These are phyloP conservation scores for Zelleria hepariella DNA, from an alignment of 2,888 invertebrate species.

Conservation along the genomic window DNA sequence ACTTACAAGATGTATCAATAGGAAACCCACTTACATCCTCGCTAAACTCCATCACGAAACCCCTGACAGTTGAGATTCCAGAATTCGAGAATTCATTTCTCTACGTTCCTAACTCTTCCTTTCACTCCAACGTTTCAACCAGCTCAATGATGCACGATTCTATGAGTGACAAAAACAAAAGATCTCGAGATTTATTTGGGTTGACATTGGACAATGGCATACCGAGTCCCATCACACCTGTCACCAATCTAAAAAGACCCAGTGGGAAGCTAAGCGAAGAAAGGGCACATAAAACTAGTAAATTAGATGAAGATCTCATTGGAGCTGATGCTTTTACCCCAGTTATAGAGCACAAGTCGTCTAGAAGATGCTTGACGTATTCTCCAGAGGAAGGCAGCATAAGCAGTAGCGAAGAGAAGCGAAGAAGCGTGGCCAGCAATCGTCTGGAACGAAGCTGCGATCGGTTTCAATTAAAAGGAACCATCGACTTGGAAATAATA, in stretches of 20 bases:
- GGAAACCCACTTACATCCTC: constrained; percentile 43
- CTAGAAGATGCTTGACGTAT: constrained; percentile 72
- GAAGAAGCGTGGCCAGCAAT: constrained; percentile 66
- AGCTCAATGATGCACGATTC: constrained; percentile 46
- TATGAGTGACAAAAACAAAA: constrained; percentile 29
- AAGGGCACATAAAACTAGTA: constrained; percentile 63
- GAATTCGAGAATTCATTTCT: constrained; percentile 15
- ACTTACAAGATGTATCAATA: constrained; percentile 44
- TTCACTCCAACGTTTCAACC: constrained; percentile 47
- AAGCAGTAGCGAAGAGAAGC: constrained; percentile 66
- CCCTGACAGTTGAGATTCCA: constrained; percentile 14
- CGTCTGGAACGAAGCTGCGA: constrained; percentile 48
- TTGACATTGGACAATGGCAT: constrained; percentile 62
- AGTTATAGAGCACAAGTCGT: constrained; percentile 59
- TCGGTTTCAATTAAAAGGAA: constrained; percentile 62
- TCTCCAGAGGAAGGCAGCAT: constrained; percentile 69
- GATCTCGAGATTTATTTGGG: constrained; percentile 53
- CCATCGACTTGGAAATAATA: constrained; percentile 75
- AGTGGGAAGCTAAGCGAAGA: constrained; percentile 57
- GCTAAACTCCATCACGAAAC: constrained; percentile 26
- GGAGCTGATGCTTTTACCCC: constrained; percentile 51
- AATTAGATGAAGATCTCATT: constrained; percentile 60
- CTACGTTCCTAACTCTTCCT: not conserved
- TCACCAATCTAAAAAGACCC: constrained; percentile 49
- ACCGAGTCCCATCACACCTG: constrained; percentile 66